phyloP scores from a whole-genome alignment of 1,140 invertebrate species.

The Callitettix versicolor region DNA sequence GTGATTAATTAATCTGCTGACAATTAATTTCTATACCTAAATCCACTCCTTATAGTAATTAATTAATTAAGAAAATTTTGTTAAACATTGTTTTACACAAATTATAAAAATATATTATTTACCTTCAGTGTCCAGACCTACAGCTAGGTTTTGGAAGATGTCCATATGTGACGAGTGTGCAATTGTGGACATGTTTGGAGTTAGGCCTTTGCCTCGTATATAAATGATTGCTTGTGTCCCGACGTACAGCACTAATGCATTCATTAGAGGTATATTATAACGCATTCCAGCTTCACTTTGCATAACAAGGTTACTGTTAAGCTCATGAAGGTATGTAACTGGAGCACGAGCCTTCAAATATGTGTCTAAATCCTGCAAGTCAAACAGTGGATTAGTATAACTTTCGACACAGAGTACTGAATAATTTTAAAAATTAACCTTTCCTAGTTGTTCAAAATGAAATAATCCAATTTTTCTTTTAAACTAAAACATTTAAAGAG shows the following conservation, averaged over 20 bases:
- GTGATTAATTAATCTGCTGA: no score
- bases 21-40: no score
- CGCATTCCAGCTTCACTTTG: constrained; percentile 72
- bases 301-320: constrained; percentile 81
- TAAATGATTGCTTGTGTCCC: constrained; percentile 90
- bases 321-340: constrained; percentile 88
- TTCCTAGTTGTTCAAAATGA: not conserved
- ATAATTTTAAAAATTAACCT: not conserved
- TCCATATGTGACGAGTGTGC: constrained; percentile 98
- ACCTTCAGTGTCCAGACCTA: constrained; percentile 95
- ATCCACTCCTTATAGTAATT: no score
- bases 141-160: constrained; percentile 97
- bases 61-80: no score
- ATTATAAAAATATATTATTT: no score
- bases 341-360: constrained; percentile 91
- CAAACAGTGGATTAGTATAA: constrained; percentile 11
- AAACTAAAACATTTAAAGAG: no score
- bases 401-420: not conserved
- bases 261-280: constrained; percentile 94
- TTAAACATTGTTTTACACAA: no score
- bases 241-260: constrained; percentile 93
- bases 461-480: not conserved
- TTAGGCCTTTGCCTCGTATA: constrained; percentile 75
- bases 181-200: constrained; percentile 91
- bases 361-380: constrained; percentile 79